Conservation (phyloP, 1,140 invertebrate species). For the Pogonognathellus flavescens region DNA sequence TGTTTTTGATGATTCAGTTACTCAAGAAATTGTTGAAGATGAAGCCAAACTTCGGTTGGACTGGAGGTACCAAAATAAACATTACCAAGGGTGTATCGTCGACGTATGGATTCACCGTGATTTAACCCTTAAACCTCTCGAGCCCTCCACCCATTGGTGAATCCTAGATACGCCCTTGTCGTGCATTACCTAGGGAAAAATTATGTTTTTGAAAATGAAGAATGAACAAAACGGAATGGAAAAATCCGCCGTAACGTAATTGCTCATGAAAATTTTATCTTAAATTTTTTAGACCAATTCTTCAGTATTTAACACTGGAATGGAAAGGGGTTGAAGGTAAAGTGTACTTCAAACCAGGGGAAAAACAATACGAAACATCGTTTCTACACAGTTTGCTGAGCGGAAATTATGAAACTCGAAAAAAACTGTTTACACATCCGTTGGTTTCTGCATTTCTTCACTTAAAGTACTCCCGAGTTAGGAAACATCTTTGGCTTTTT, state of each 20-base stretch:
- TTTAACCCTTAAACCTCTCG: no score
- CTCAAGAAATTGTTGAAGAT: background rate
- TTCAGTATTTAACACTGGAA: background rate
- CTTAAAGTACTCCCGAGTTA: background rate
- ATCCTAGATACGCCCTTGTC: no score
- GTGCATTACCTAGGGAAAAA: no score
- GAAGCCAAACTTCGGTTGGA: background rate
- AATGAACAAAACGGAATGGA: background rate
- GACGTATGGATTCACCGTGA: no score
- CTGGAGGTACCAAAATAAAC: no score
- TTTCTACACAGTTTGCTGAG: conserved; percentile 54
- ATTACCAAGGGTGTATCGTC: no score
- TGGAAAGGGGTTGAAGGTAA: background rate
- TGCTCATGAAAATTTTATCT: background rate
- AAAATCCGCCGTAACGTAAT: no score
- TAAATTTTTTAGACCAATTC: background rate
- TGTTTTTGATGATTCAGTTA: conserved; percentile 13
- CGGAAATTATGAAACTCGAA: background rate
- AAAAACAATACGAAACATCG: conserved; percentile 44
- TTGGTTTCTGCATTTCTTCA: conserved; percentile 33
- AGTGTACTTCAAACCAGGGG: background rate
- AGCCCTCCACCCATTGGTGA: no score
- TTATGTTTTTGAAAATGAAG: no score
- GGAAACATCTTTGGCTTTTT: background rate
- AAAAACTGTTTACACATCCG: conserved; percentile 49